Conservation (phyloP, 2,113 vertebrate genomes). For the Epinephelus lanceolatus region DNA sequence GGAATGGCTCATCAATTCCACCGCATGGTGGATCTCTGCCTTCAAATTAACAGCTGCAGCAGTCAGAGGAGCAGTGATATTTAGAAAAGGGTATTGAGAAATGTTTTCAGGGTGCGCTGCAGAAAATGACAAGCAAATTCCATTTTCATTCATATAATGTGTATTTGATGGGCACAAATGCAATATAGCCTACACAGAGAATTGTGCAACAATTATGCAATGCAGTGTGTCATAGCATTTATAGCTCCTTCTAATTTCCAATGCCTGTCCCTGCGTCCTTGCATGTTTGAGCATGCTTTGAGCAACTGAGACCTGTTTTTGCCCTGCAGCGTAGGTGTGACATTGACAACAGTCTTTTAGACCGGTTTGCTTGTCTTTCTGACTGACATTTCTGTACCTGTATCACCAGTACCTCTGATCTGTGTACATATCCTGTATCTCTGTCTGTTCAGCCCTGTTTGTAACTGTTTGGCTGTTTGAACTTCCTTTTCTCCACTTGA, state of each 20-base stretch:
- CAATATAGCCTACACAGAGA: too few species aligned
- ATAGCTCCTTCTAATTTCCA: neutral
- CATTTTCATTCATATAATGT: neutral
- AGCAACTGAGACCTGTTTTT: slow-evolving; percentile 14
- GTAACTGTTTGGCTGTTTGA: neutral
- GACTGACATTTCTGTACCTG: neutral
- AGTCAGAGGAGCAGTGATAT: neutral
- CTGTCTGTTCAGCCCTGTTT: slow-evolving; percentile 11
- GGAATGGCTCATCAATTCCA: slow-evolving; percentile 10
- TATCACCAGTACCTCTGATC: neutral
- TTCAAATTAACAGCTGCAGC: neutral
- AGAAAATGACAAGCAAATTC: slow-evolving; percentile 34
- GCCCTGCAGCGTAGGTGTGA: slow-evolving; percentile 46
- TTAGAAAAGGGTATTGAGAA: neutral
- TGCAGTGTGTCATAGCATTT: too few species aligned
- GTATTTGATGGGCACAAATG: too few species aligned
- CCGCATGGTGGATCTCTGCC: neutral
- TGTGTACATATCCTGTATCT: slow-evolving; percentile 18
- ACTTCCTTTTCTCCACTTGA: neutral
- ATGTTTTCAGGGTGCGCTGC: neutral
- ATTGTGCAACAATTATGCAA: too few species aligned
- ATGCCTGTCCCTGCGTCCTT: neutral
- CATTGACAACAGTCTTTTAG: neutral
- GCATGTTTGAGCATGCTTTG: slow-evolving; percentile 40
- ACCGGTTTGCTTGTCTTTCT: slow-evolving; percentile 1